Conservation (phyloP, 92 coral and sea anemone genomes). For the Umimayanthus chanpuru region DNA sequence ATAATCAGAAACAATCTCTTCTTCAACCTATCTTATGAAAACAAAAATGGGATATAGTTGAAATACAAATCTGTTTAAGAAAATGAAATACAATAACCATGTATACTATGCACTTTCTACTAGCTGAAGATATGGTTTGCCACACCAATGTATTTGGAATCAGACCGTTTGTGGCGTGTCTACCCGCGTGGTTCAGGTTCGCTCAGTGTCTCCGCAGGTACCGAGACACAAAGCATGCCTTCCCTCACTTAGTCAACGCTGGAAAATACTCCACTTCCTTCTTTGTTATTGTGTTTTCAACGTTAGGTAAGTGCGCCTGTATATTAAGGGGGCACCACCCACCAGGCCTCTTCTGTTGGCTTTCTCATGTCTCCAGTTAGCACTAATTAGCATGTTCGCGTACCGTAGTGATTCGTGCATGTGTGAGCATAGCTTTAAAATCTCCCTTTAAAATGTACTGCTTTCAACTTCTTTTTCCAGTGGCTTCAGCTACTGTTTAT, state of each 20-base stretch:
- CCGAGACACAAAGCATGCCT: constrained; percentile 85
- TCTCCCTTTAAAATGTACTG: too few relatives aligned
- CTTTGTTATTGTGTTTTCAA: constrained; percentile 88
- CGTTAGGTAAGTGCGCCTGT: constrained; percentile 62
- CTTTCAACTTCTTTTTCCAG: too few relatives aligned
- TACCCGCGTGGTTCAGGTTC: constrained; percentile 98
- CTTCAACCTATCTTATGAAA: too few relatives aligned
- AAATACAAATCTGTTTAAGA: not conserved
- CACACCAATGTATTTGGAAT: constrained; percentile 84
- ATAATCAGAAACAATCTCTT: too few relatives aligned
- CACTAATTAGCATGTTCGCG: too few relatives aligned
- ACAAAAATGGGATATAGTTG: not conserved
- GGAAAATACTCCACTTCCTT: constrained; percentile 97
- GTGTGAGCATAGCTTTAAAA: too few relatives aligned
- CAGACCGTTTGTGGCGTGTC: constrained; percentile 91
- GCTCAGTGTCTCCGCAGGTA: constrained; percentile 98
- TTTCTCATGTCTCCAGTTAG: not conserved
- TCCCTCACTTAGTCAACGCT: constrained; percentile 97
- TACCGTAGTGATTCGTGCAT: too few relatives aligned
- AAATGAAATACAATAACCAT: too few relatives aligned
- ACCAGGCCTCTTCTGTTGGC: not conserved
- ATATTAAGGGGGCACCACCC: not conserved
- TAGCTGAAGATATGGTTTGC: constrained; percentile 73
- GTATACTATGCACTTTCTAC: not conserved
- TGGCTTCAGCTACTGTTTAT: too few relatives aligned